Percentiles rank a stretch among this genome's conserved stretches.
Evolutionary conservation across 2,113 vertebrate genomes (phyloP).

Genomic region (Nycticryphes semicollaris): DNA sequence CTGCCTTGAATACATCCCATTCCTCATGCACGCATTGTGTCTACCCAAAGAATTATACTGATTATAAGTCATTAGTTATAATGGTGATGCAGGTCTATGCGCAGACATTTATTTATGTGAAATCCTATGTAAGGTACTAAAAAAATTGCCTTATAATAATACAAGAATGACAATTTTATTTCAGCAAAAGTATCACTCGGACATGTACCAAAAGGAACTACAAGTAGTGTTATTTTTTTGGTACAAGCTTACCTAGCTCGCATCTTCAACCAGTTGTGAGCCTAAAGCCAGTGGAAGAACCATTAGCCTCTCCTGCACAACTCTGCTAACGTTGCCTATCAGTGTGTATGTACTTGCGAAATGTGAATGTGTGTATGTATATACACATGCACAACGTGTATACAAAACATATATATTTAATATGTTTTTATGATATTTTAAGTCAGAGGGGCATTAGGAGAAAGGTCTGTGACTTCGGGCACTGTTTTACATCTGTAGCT

Average conservation of each 20-base stretch:
- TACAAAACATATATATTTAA: not conserved
- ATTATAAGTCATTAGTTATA: not conserved
- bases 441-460: not conserved
- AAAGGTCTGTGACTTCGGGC: not conserved
- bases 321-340: not conserved
- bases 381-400: not conserved
- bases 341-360: not conserved
- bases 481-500: not conserved
- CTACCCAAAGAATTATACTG: not conserved
- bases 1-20: not conserved
- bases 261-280: fast-evolving
- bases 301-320: not conserved
- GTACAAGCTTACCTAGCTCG: not conserved
- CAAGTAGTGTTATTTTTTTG: not conserved
- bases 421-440: not conserved
- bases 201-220: not conserved
- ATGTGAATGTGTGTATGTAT: not conserved
- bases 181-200: not conserved
- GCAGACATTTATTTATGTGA: not conserved
- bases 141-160: not conserved
- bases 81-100: not conserved
- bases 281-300: not conserved
- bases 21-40: fast-evolving
- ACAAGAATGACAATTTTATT: not conserved
- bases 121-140: not conserved